Evolutionary conservation across 1,140 invertebrate species (phyloP), one percentile per base, ranked within the genome.

Genomic region (Heliconius melpomene): DNA sequence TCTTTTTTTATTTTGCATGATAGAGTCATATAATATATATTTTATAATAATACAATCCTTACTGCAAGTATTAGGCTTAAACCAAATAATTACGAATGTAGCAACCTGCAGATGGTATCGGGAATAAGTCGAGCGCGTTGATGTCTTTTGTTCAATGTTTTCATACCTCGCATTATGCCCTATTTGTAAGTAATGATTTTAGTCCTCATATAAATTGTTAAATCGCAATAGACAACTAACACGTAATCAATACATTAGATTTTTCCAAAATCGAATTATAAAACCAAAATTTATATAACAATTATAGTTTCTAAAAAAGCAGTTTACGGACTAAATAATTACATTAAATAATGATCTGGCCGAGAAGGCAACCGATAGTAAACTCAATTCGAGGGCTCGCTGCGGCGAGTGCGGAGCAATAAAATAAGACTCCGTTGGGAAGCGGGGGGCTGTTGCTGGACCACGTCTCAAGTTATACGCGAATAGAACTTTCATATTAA

Each of bases 261-360:
- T 29, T 29, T 66, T 29, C 13, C 0, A 66, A 26, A 26, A 66
- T 3, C 23, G 1, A 66, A 66, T 66, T 29, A 29, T 26, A 66
- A 29, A 29, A 66, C 0, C 9, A 0, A 26, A 29, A 26, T 66
- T 85, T 82, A 78, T 83, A 79, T 90, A 88, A 90, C 87, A 87
- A 88, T 91, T 90, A 86, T 86, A 83, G 86, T 86, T 90, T 87
- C 80, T 82, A 81, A 92, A 90, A 90, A 90, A 90, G 83, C 84
- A 82, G 83, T 89, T 88, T 88, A 88, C 85, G 77, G 84, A 85
- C 82, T 81, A 91, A 93, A 92, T 94, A 93, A 94, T 94, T 93
- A 92, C 88, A 90, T 90, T 89, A 90, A 92, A 93, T 92, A 94
- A 91, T 91, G 89, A 92, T 88, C 88, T 87, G 89, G 87, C 85